These are phyloP conservation scores for Globodera rostochiensis DNA, from an alignment of 1,140 invertebrate species.

Conservation along the genomic window DNA sequence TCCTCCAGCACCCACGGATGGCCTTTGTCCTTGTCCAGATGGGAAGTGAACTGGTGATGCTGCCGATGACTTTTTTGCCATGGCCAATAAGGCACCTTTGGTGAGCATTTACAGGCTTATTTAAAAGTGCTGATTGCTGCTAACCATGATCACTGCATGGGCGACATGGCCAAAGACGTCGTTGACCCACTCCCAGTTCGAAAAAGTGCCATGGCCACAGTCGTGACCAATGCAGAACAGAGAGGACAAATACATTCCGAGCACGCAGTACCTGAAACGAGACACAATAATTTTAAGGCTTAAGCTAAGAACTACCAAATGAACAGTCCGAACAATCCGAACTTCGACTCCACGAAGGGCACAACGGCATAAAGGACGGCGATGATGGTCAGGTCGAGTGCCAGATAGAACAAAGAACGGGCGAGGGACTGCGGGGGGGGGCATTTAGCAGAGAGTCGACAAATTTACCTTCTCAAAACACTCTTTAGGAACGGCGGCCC, in stretches of 20 bases:
- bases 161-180: constrained; percentile 59
- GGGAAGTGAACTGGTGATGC: constrained; percentile 60
- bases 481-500: constrained; percentile 58
- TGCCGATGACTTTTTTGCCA: constrained; percentile 63
- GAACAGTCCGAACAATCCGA: constrained; percentile 48
- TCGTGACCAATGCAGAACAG: constrained; percentile 68
- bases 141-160: constrained; percentile 54
- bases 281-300: constrained; percentile 12
- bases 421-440: constrained; percentile 37
- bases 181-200: constrained; percentile 61
- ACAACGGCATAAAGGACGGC: constrained; percentile 52
- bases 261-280: constrained; percentile 60
- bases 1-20: constrained; percentile 63
- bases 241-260: constrained; percentile 67
- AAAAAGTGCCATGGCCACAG: constrained; percentile 68
- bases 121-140: neutral
- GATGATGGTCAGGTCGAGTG: constrained; percentile 63
- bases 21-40: constrained; percentile 59
- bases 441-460: neutral
- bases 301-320: constrained; percentile 38
- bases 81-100: constrained; percentile 50
- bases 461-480: constrained; percentile 54
- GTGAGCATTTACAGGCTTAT: neutral
- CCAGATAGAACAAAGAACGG: constrained; percentile 65
- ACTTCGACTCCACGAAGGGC: constrained; percentile 47